These are phyloP conservation scores for Cylloceria caligata DNA, from an alignment of 2,888 invertebrate species.

Conservation along the genomic window DNA sequence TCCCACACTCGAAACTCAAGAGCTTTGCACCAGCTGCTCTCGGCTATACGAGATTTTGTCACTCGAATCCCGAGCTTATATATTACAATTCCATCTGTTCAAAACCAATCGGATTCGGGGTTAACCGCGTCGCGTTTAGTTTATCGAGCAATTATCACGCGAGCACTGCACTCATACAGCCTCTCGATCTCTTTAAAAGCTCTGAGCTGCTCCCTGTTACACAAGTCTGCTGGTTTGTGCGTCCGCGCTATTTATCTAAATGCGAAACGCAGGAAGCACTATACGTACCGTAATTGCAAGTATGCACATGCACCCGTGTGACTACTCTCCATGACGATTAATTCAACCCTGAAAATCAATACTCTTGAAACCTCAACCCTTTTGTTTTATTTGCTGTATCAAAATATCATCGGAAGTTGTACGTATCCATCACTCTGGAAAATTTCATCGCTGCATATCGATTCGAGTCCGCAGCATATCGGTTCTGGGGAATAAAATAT, in stretches of 20 bases:
- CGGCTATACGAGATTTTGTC: conserved; percentile 43
- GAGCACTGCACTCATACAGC: neutral
- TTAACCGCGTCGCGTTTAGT: conserved; percentile 58
- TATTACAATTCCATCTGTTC: conserved; percentile 15
- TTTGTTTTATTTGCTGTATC: neutral
- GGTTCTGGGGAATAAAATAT: too few relatives aligned
- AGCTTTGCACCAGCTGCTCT: conserved; percentile 6
- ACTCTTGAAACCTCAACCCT: neutral
- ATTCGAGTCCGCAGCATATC: too few relatives aligned
- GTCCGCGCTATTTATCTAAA: conserved; percentile 55
- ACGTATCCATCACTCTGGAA: neutral
- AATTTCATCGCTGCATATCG: neutral
- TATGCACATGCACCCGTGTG: neutral
- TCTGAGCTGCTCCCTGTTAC: conserved; percentile 46
- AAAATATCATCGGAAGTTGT: neutral
- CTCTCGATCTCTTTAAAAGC: conserved; percentile 33
- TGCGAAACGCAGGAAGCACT: conserved; percentile 31
- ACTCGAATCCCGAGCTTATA: conserved; percentile 38
- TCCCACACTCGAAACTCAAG: conserved; percentile 26
- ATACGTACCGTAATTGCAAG: conserved; percentile 5
- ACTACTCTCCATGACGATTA: conserved; percentile 3
- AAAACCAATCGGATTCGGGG: conserved; percentile 57
- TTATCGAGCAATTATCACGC: conserved; percentile 62
- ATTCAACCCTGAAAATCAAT: conserved; percentile 8
- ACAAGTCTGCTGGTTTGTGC: conserved; percentile 36